Evolutionary conservation across 1,140 invertebrate genomes (phyloP).

Genomic region (roundworm (Caenorhabditis elegans)): WBcel235 BX284606.5:14809001-14809500

Average conservation of each 20-base stretch:
- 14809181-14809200: not conserved
- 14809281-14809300: too few relatives aligned
- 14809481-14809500: not conserved
- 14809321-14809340: not conserved
- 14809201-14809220: not conserved
- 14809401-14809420: conserved; percentile 13
- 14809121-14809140: too few relatives aligned
- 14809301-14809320: not conserved
- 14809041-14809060: too few relatives aligned
- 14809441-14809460: not conserved
- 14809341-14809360: too few relatives aligned
- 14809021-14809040: too few relatives aligned
- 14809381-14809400: conserved; percentile 32
- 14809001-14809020: too few relatives aligned
- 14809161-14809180: not conserved
- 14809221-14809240: not conserved
- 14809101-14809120: not conserved
- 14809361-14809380: conserved; percentile 27
- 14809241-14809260: not conserved
- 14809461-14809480: conserved; percentile 31
- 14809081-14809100: not conserved
- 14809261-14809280: not conserved
- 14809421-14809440: not conserved
- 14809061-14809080: not conserved
- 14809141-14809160: too few relatives aligned